Evolutionary conservation across 2,797 vertebrate species (phyloP), one percentile per base, ranked within the genome.

Genomic region (Anas capensis): DNA sequence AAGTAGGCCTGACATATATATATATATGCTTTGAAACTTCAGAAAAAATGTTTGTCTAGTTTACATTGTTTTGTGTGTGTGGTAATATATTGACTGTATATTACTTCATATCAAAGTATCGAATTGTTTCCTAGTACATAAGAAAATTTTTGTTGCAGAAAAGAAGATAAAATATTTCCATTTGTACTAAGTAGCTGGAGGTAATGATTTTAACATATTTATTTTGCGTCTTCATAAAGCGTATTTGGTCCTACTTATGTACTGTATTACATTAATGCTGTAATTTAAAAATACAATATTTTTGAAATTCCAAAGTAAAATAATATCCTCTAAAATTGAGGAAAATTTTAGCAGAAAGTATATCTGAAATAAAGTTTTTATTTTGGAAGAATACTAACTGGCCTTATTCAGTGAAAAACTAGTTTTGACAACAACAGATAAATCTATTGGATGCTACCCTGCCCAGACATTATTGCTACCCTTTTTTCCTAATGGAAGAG

Each of bases 401-500:
- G 14, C 4, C 5, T 21, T 58, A 49, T 78, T 72, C 15, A 49
- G 13, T 65, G 11, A 69, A 84, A 86, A 61, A 5, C 4, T 78
- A 34, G 3, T 51, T 93, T 57, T 79, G 9, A 27, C 24, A 38
- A 24, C 6, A 69, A 40, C 14, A 51, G 58, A 46, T 6, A 77
- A 84, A 51, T 46, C 23, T 68, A 2, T 65, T 33, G 13, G 40
- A 0, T 58, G 6, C 9, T 84, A 1, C 16, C 13, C 11, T 90
- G 23, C 29, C 5, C 60, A 27, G 40, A 49, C 0, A 13, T 24
- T 80, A 49, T 49, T 60, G 11, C 1, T 54, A 24, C 2, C 2
- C 60, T 83, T 70, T 51, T 46, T 83, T 18, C n/a, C 10, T 72
- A 82, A 36, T 15, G 12, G 12, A 73, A 82, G 40, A 51, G 46